Conservation (phyloP, 2,888 invertebrate species). For the Ophion ellenae region DNA sequence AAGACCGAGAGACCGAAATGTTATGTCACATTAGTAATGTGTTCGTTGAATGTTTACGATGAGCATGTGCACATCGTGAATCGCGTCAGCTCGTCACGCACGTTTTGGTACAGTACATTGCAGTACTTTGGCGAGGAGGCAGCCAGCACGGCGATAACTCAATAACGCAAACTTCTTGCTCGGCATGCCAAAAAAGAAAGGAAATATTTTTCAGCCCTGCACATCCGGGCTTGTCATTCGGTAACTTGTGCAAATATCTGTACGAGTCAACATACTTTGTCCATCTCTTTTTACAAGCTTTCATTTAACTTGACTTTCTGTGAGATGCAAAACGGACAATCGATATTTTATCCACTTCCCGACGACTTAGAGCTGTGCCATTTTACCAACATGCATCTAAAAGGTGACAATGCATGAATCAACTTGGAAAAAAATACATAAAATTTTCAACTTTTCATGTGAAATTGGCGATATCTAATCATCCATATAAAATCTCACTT, state of each 20-base stretch:
- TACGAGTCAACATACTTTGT: neutral
- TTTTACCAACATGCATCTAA: no score
- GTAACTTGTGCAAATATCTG: constrained; percentile 28
- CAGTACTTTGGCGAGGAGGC: constrained; percentile 54
- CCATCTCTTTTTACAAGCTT: neutral
- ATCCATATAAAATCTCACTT: no score
- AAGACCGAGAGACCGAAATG: constrained; percentile 41
- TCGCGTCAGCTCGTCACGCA: constrained; percentile 16
- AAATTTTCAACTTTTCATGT: no score
- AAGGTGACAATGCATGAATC: no score
- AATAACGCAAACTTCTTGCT: constrained; percentile 65
- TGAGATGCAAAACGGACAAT: no score
- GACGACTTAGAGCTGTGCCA: no score
- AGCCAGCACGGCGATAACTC: constrained; percentile 63
- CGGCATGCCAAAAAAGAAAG: constrained; percentile 56
- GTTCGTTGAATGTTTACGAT: constrained; percentile 41
- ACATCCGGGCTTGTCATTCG: constrained; percentile 64
- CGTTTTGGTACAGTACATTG: constrained; percentile 4
- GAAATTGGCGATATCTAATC: no score
- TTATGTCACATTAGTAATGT: constrained; percentile 52
- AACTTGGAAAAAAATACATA: no score
- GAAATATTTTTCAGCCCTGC: constrained; percentile 61
- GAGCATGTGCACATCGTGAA: constrained; percentile 50
- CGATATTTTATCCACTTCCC: no score
- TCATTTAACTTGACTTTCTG: no score